Evolutionary conservation across 2,113 vertebrate genomes (phyloP).

Genomic region (Heterotilapia buettikoferi): DNA sequence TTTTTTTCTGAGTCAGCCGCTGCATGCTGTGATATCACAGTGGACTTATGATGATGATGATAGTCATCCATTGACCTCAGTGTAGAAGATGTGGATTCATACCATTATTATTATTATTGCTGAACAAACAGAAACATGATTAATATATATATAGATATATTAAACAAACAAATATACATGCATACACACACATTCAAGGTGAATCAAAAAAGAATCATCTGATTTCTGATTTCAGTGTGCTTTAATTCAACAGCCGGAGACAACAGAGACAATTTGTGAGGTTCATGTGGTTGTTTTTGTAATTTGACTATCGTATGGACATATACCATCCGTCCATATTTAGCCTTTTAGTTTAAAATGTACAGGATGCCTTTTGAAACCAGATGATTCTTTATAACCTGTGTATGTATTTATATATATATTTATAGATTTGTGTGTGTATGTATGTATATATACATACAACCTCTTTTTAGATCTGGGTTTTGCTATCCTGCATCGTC

Average conservation of each 20-base stretch:
- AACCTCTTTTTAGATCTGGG: not conserved
- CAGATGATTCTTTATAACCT: not conserved
- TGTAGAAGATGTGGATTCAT: not conserved
- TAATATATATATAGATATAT: not conserved
- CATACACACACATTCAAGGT: not conserved
- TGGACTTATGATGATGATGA: not conserved
- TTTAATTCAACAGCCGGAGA: not conserved
- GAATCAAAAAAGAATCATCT: not conserved
- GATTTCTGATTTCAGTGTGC: not conserved
- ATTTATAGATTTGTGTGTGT: not conserved
- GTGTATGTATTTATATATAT: not conserved
- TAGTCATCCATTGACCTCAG: slow-evolving; percentile 15
- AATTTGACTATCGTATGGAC: not conserved
- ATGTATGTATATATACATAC: not conserved
- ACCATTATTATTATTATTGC: not conserved
- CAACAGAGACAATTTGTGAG: not conserved
- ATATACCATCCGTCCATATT: not conserved
- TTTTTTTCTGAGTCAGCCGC: not conserved
- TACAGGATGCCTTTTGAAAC: not conserved
- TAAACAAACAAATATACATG: not conserved
- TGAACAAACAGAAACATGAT: not conserved
- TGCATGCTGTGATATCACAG: not conserved
- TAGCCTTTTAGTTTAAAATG: not conserved
- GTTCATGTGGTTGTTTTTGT: not conserved
- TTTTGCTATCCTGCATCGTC: not conserved